Base-by-base conservation (phyloP, 2,797 vertebrate species). In the Argentina silus region DNA sequence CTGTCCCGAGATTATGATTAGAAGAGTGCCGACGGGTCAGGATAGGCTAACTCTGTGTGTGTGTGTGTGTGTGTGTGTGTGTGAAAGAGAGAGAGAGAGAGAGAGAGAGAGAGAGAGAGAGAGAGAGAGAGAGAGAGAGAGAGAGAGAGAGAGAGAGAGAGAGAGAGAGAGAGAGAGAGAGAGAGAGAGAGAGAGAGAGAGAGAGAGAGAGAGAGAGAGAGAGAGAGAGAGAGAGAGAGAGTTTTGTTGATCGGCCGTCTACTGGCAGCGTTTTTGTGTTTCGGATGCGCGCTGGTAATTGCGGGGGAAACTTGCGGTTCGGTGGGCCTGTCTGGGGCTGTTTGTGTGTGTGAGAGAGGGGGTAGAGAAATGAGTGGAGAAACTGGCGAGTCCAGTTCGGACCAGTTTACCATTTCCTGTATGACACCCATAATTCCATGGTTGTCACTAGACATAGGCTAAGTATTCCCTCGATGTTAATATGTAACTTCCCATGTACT, bases 221-320 rank as follows among this genome's bases (percentile, higher is more conserved):
- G 45, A 21, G 64, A 66, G 64, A 65, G 43, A 47, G 64, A 67
- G 44, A 50, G 47, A 67, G 45, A 36, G 64, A 27, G 64, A 27
- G 27, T 36, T 36, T 36, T 36, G 27, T 36, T 36, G 1, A 36
- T 36, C 27, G 50, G 53, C 56, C 62, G 76, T 82, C 79, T 75
- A 78, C 68, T 78, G 72, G 77, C 66, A 63, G 61, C 72, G 72
- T 78, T 44, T 80, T 85, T 81, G 68, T 89, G 68, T 79, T 83
- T 79, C 56, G 73, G 73, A 83, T 74, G 88, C 73, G 27, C 50
- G 42, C 43, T 65, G 70, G 80, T 88, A 89, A 89, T 91, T 90
- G 77, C 79, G 77, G 76, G 73, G 69, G 74, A 69, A 63, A 51
- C 71, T 77, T 78, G 74, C 76, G 76, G 73, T 88, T 84, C 85